These are phyloP conservation scores for Halcyon chelicuti DNA, from an alignment of 2,797 vertebrate genomes.

Conservation along the genomic window DNA sequence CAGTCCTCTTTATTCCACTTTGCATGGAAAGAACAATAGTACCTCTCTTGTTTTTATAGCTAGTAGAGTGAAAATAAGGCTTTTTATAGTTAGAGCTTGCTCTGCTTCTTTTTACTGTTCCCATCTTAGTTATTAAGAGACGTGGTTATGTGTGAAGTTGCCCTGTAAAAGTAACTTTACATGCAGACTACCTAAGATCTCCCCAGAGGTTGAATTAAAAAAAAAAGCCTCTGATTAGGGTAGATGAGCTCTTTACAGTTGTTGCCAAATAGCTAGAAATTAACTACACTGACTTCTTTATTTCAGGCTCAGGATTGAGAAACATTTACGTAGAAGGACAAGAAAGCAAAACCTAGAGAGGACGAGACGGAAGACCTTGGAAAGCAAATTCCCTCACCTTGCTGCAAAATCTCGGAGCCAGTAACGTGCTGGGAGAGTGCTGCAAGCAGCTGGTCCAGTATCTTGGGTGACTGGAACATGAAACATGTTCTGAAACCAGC, in stretches of 20 bases:
- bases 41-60: background rate
- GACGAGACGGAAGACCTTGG: constrained; percentile 68
- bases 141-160: background rate
- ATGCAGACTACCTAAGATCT: background rate
- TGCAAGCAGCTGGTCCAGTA: background rate
- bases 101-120: background rate
- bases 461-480: background rate
- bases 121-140: background rate
- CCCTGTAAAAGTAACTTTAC: background rate
- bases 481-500: background rate
- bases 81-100: background rate
- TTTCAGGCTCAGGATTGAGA: constrained; percentile 88
- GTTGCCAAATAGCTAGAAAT: background rate
- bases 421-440: background rate
- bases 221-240: background rate
- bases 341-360: constrained; percentile 72
- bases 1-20: background rate
- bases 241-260: background rate
- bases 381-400: constrained; percentile 81
- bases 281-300: background rate
- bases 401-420: constrained; percentile 54
- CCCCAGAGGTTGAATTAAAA: background rate
- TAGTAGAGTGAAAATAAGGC: background rate
- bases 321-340: constrained; percentile 67
- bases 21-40: background rate